These are phyloP conservation scores for Chaenogobius annularis DNA, from an alignment of 2,113 vertebrate species.

Conservation along the genomic window DNA sequence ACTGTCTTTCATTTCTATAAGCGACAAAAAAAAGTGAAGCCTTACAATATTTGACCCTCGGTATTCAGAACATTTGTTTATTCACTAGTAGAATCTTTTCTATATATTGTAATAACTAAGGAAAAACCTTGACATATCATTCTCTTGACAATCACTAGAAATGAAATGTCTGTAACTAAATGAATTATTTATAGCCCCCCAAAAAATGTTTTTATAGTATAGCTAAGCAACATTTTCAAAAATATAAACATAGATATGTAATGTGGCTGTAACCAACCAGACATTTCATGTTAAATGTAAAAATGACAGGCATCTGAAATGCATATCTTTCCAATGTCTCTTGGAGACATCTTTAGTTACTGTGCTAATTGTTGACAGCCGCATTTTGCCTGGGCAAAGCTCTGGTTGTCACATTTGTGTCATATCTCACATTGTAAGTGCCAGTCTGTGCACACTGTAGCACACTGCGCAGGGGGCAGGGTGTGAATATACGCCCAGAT, in stretches of 20 bases:
- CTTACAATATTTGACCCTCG: no score
- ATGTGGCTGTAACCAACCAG: no score
- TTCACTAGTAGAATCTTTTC: not conserved
- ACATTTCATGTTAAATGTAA: not conserved
- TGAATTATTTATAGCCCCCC: no score
- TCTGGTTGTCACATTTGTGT: conserved; percentile 37
- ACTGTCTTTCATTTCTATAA: not conserved
- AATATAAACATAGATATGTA: no score
- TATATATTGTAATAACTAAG: no score
- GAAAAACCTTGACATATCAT: no score
- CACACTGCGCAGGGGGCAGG: conserved; percentile 40
- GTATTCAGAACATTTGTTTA: no score
- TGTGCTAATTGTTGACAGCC: conserved; percentile 26
- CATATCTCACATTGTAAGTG: conserved; percentile 58
- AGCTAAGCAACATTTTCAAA: no score
- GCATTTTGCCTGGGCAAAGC: conserved; percentile 31
- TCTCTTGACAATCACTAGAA: no score
- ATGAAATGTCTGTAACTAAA: no score
- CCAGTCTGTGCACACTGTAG: conserved; percentile 33
- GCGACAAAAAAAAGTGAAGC: no score
- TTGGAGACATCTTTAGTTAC: not conserved
- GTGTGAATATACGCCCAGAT: conserved; percentile 36
- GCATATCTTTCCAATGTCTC: not conserved
- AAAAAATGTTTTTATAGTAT: no score
- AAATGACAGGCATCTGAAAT: not conserved